These are phyloP conservation scores for Siphamia tubifer DNA, from an alignment of 2,113 vertebrate species.

Conservation along the genomic window DNA sequence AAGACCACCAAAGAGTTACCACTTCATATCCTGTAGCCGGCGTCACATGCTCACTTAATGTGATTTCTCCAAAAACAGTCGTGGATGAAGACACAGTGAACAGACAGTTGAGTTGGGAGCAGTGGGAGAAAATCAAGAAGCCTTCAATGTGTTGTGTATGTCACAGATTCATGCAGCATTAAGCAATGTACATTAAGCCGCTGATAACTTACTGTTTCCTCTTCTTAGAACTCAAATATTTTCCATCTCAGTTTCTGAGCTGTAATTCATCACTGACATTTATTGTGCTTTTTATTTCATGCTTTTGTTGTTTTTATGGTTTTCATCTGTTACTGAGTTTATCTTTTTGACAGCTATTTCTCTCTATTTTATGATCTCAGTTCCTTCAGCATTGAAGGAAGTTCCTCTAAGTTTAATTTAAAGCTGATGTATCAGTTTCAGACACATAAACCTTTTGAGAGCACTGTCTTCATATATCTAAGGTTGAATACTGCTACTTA, in stretches of 20 bases:
- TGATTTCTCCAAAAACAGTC: neutral
- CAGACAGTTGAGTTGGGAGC: conserved; percentile 39
- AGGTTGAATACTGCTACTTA: no score
- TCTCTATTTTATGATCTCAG: neutral
- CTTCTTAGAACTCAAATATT: neutral
- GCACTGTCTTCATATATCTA: no score
- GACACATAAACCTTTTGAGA: no score
- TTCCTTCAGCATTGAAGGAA: neutral
- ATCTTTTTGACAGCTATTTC: conserved; percentile 6
- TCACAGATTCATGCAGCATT: neutral
- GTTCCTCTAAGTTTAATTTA: no score
- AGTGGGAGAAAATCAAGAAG: conserved; percentile 63
- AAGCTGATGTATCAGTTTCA: no score
- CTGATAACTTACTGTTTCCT: neutral
- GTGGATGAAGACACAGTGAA: neutral
- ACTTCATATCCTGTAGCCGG: neutral
- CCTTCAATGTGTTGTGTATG: conserved; percentile 44
- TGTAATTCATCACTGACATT: neutral
- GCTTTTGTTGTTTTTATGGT: neutral
- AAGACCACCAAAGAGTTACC: neutral
- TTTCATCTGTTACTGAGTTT: neutral
- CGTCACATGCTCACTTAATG: neutral
- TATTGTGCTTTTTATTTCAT: neutral
- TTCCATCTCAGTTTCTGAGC: conserved; percentile 9
- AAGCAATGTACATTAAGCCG: neutral